Evolutionary conservation across 2,888 invertebrate genomes (phyloP).

Genomic region (Boloria selene): DNA sequence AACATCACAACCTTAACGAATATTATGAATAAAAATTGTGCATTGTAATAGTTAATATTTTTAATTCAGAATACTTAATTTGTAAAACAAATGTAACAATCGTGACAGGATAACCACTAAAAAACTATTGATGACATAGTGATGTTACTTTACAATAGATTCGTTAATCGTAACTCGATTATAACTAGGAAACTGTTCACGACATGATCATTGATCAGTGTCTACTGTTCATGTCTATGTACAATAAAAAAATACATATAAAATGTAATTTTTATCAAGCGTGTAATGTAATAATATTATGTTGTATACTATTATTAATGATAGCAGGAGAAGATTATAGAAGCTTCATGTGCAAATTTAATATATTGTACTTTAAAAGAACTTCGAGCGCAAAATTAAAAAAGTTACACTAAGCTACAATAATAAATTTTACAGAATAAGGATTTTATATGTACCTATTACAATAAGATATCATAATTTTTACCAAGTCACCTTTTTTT

Average conservation of each 20-base stretch:
- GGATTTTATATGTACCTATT: too few species aligned
- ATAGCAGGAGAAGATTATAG: neutral
- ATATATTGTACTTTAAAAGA: too few species aligned
- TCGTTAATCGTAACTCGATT: neutral
- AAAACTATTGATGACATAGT: constrained; percentile 29
- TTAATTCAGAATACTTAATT: constrained; percentile 16
- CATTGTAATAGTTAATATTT: constrained; percentile 25
- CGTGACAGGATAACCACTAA: constrained; percentile 20
- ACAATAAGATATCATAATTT: neutral
- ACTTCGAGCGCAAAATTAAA: too few species aligned
- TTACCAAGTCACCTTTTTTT: too few species aligned
- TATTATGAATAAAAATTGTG: constrained; percentile 29
- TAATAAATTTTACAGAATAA: too few species aligned
- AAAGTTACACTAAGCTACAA: too few species aligned
- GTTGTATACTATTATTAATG: neutral
- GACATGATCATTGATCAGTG: neutral
- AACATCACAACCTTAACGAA: constrained; percentile 69
- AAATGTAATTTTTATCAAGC: neutral
- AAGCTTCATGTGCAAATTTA: neutral
- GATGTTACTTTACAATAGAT: constrained; percentile 1
- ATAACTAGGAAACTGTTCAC: neutral
- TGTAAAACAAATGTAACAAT: constrained; percentile 26
- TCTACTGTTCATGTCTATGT: neutral
- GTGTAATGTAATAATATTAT: neutral
- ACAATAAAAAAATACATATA: neutral